Evolutionary conservation across 2,888 invertebrate genomes (phyloP), one percentile per base, ranked within the genome.

Genomic region (Agrotis exclamationis): DNA sequence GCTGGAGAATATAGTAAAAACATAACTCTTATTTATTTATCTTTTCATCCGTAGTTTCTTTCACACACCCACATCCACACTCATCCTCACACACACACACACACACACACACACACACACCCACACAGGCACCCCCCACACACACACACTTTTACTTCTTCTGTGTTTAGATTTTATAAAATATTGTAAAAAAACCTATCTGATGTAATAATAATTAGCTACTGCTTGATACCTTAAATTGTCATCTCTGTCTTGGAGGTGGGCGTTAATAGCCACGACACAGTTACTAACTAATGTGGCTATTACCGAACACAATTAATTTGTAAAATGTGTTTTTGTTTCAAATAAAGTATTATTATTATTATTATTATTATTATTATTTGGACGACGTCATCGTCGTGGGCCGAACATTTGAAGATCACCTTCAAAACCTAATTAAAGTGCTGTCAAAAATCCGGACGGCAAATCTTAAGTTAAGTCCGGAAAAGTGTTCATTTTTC

Each of bases 81-180:
- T 5, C 9, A n/a, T 9, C n/a, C 48, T 9, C 81, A 80, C 20
- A 7, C 50, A 50, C 20, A 18, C 0, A 50, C 20, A 20, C 50
- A 13, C 20, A 13, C 50, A 9, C 13, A 13, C 20, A 20, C 20
- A 50, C n/a, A 20, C 14, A 22, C 14, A 22, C 14, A 20, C 20
- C 13, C 22, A 51, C 3, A 4, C 51, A 51, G 7, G 13, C 14
- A 14, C 5, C 2, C 5, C 13, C n/a, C n/a, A n/a, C n/a, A n/a
- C 13, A 18, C 50, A 50, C 18, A 2, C n/a, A 16, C 2, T 3
- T 48, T 48, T 48, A 7, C 9, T 3, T 24, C 24, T 3, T 24
- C n/a, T n/a, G n/a, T 24, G 24, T 24, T 24, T 2, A 24, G 3
- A n/a, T n/a, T n/a, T 24, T 24, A 24, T 3, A 28, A 28, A 28